Evolutionary conservation across 2,113 vertebrate genomes (phyloP), one percentile per base, ranked within the genome.

Genomic region (Tetrax tetrax): DNA sequence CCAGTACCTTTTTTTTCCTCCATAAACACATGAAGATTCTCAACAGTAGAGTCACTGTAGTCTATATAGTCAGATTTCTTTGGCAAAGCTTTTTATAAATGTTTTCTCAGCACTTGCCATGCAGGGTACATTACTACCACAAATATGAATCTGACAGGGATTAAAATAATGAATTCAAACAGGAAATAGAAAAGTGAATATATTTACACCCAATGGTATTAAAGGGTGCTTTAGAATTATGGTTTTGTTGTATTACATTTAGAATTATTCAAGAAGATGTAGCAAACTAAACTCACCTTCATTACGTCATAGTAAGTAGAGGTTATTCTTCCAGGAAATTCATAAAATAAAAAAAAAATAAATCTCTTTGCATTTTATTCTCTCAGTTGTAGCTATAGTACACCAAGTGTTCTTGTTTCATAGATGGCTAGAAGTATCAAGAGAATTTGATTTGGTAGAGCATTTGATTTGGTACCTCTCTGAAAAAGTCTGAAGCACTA

Each of bases 61-160:
- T 97, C 96, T 94, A 79, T n/a, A 94, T 2, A 97, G 96, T 96
- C 96, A 96, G 94, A 89, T 89, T 94, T 93, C 90, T 90, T 97
- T 98, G 98, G 98, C 98, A 97, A 95, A 82, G 95, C 41, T 80
- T 96, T 96, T 95, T 63, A 97, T 95, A 98, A 98, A 98, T 97
- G 98, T 98, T 98, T 98, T 96, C 96, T 97, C 96, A 97, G 96
- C 95, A 97, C 96, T 98, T 98, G 70, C 97, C 96, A 97, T 33
- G 16, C 79, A 95, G 96, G 89, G 92, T 97, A 95, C 93, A 95
- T 89, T 97, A 98, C 87, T 57, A 94, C 95, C 97, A 96, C 96
- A 98, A 98, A 97, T 96, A 97, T 77, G 95, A 96, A 97, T 95
- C 76, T 96, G 92, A 96, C 65, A 93, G 96, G 80, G 45, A 97